Conservation (phyloP, 2,888 invertebrate genomes). For the Orchestes rusci region DNA sequence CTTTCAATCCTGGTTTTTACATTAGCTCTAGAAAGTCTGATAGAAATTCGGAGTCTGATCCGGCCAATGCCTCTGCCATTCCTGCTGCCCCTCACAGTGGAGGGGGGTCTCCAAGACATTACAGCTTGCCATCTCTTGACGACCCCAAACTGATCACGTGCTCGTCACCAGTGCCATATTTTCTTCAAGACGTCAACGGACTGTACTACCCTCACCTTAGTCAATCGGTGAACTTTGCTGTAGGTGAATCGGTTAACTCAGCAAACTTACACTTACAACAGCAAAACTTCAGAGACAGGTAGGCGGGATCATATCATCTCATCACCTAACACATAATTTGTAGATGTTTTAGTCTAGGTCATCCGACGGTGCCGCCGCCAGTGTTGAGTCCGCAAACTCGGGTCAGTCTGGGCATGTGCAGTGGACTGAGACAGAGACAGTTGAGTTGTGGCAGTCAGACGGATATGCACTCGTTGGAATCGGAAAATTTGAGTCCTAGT, state of each 20-base stretch:
- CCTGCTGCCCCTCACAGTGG: conserved; percentile 17
- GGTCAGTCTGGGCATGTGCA: conserved; percentile 52
- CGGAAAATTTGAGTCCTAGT: conserved; percentile 44
- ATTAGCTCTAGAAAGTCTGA: conserved; percentile 14
- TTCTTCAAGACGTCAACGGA: conserved; percentile 39
- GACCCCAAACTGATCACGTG: conserved; percentile 43
- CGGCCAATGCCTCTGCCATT: conserved; percentile 13
- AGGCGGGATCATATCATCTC: too few species aligned
- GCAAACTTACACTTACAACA: conserved; percentile 36
- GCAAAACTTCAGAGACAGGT: conserved; percentile 30
- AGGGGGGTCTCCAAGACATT: conserved; percentile 25
- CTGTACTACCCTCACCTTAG: conserved; percentile 39
- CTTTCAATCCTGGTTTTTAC: conserved; percentile 55
- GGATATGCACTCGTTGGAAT: conserved; percentile 59
- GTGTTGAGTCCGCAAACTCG: conserved; percentile 57
- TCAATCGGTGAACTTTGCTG: conserved; percentile 55
- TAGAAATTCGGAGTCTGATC: conserved; percentile 12
- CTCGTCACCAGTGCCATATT: conserved; percentile 42
- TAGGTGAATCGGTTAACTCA: conserved; percentile 54
- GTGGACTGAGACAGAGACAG: conserved; percentile 39
- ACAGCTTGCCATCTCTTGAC: conserved; percentile 60
- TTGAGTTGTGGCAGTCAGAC: conserved; percentile 70
- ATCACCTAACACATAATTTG: conserved; percentile 35
- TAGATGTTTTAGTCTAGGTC: conserved; percentile 59
- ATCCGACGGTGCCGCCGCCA: conserved; percentile 44